phyloP scores from a whole-genome alignment of 2,113 vertebrate genomes.

The Ornithorhynchus anatinus region DNA sequence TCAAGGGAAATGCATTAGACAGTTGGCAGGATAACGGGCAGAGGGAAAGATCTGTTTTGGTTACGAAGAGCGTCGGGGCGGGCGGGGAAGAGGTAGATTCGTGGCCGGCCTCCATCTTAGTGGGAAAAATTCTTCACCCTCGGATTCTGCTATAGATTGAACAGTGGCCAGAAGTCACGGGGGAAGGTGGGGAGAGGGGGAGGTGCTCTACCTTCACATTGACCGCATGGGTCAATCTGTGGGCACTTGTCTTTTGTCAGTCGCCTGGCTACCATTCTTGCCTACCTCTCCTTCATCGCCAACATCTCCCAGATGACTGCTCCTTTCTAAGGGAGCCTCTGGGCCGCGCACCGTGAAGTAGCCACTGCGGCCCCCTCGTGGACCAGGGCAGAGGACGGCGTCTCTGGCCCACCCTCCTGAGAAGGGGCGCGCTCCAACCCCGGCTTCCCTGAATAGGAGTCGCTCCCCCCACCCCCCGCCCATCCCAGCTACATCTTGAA shows the following conservation, averaged over 20 bases:
- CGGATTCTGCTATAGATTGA: too few species aligned
- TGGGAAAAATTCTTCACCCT: too few species aligned
- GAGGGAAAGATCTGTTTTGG: too few species aligned
- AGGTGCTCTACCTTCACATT: neutral
- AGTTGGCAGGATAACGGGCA: neutral
- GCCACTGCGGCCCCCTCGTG: too few species aligned
- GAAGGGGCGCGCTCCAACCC: too few species aligned
- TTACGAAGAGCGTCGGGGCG: too few species aligned
- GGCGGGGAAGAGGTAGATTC: neutral
- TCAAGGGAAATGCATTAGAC: too few species aligned
- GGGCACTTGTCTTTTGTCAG: neutral
- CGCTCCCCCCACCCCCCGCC: neutral
- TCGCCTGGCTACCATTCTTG: neutral
- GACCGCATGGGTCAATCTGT: neutral
- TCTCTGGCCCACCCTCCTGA: too few species aligned
- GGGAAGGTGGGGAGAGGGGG: neutral
- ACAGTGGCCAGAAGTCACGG: neutral
- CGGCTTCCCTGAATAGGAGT: too few species aligned
- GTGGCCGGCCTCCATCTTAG: rapidly evolving
- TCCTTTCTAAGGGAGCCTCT: neutral
- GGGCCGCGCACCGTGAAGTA: too few species aligned
- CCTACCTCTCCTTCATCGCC: neutral
- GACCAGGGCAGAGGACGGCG: too few species aligned
- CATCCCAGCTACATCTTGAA: conserved; percentile 62
- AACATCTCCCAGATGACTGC: neutral